Conservation (phyloP, 2,888 invertebrate genomes). For the Drosophila nr. perissopoda region DNA sequence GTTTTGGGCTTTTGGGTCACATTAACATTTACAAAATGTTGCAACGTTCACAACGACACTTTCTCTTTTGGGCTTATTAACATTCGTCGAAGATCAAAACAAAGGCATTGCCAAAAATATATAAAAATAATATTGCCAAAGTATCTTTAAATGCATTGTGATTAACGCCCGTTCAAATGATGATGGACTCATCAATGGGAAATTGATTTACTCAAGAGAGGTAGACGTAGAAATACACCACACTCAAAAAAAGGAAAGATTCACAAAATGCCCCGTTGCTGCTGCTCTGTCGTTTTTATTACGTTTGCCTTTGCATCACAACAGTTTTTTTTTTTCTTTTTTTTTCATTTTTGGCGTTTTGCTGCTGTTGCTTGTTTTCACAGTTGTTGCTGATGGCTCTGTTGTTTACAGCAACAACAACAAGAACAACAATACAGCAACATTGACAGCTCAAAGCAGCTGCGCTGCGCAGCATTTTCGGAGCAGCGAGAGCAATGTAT, state of each 20-base stretch:
- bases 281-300: conserved; percentile 31
- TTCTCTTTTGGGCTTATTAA: conserved; percentile 65
- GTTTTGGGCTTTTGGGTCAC: conserved; percentile 54
- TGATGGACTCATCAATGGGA: conserved; percentile 18
- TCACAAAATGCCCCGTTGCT: conserved; percentile 3
- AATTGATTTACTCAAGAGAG: conserved; percentile 22
- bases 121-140: conserved; percentile 30
- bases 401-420: conserved; percentile 40
- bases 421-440: conserved; percentile 40
- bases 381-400: conserved; percentile 55
- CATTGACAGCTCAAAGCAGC: conserved; percentile 66
- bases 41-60: conserved; percentile 64
- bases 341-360: conserved; percentile 41
- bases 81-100: conserved; percentile 44
- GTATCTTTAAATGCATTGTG: conserved; percentile 23
- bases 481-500: conserved; percentile 67
- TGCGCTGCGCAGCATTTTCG: conserved; percentile 73
- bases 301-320: conserved; percentile 58
- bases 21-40: conserved; percentile 63
- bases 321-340: background rate
- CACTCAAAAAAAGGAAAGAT: conserved; percentile 24
- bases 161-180: conserved; percentile 17
- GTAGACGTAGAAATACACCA: conserved; percentile 49
- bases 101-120: conserved; percentile 37
- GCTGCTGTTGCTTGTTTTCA: conserved; percentile 57